These are phyloP conservation scores for Caloenas nicobarica DNA, from an alignment of 2,113 vertebrate species.

Conservation along the genomic window DNA sequence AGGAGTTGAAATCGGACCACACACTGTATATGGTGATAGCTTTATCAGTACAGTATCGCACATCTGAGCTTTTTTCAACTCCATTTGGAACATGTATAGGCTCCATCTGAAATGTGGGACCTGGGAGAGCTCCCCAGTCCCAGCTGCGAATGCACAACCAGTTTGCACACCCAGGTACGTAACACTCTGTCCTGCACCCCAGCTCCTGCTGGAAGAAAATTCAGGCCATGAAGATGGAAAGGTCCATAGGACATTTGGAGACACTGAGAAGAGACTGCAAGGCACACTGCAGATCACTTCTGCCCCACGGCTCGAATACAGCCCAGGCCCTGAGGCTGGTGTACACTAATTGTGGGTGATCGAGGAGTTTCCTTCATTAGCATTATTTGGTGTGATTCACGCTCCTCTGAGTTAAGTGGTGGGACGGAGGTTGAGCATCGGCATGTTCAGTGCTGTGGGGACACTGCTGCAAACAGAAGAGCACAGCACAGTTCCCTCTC, in stretches of 20 bases:
- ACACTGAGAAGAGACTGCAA: background rate
- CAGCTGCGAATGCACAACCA: background rate
- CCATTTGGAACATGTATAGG: background rate
- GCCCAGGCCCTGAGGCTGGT: background rate
- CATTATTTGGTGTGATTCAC: background rate
- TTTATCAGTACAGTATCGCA: background rate
- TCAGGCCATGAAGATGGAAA: background rate
- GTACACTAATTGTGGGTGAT: background rate
- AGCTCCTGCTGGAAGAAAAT: background rate
- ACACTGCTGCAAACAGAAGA: background rate
- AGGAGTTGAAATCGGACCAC: background rate
- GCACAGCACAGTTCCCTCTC: background rate
- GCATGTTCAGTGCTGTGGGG: fast-evolving
- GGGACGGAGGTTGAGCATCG: background rate
- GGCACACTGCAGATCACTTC: background rate
- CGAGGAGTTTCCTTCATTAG: background rate
- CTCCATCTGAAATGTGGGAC: background rate
- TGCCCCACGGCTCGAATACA: background rate
- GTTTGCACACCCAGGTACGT: background rate
- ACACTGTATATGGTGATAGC: background rate
- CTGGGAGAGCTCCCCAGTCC: background rate
- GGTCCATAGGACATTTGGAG: background rate
- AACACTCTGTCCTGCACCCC: background rate
- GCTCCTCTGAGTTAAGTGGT: background rate
- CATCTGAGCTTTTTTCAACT: background rate